Evolutionary conservation across 2,888 invertebrate genomes (phyloP).

Genomic region (Hesperia comma): DNA sequence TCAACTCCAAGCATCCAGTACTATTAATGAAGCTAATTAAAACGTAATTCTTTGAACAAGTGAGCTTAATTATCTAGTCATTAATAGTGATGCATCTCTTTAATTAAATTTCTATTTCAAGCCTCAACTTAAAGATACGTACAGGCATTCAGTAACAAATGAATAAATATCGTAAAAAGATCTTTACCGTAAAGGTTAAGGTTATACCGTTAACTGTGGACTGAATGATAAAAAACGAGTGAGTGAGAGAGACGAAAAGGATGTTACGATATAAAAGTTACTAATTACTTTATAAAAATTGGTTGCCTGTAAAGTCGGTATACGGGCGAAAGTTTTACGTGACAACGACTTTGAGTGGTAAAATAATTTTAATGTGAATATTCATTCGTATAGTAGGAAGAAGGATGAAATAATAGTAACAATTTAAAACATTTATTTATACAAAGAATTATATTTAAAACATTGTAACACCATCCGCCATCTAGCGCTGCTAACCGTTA

Average conservation of each 20-base stretch:
- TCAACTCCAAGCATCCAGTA: neutral
- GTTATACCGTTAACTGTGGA: neutral
- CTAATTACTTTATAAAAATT: too few relatives aligned
- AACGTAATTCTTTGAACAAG: neutral
- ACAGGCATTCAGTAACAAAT: neutral
- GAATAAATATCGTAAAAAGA: neutral
- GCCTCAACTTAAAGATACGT: neutral
- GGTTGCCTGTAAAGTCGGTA: too few relatives aligned
- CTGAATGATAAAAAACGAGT: neutral
- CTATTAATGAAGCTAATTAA: neutral
- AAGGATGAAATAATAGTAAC: too few relatives aligned
- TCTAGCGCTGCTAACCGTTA: too few relatives aligned
- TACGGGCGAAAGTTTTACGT: too few relatives aligned
- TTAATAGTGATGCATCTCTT: neutral
- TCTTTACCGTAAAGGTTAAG: neutral
- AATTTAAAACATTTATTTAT: too few relatives aligned
- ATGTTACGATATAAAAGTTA: too few relatives aligned
- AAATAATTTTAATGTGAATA: too few relatives aligned
- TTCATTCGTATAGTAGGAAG: too few relatives aligned
- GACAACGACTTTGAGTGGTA: too few relatives aligned
- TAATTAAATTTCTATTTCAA: neutral
- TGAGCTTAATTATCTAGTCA: neutral
- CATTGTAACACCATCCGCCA: too few relatives aligned
- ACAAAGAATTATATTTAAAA: too few relatives aligned
- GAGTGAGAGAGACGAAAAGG: neutral